Evolutionary conservation across 2,113 vertebrate species (phyloP).

Genomic region (Sorex araneus): DNA sequence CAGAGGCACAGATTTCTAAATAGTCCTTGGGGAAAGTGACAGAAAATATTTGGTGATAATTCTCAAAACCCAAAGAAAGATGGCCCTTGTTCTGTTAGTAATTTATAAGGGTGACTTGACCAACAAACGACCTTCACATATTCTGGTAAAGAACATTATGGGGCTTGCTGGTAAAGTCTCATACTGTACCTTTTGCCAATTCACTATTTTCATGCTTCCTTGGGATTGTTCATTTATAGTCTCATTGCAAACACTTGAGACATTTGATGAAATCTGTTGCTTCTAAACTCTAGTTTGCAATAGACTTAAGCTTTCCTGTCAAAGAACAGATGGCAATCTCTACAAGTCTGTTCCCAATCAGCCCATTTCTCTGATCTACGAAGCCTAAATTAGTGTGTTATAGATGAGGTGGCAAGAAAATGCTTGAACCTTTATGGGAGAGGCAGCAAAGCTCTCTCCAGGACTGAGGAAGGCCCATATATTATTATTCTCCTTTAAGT

Average conservation of each 20-base stretch:
- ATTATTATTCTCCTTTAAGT: not conserved
- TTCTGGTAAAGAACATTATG: conserved; percentile 54
- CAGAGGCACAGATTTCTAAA: not conserved
- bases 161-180: conserved; percentile 73
- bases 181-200: conserved; percentile 60
- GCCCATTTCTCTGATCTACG: conserved; percentile 54
- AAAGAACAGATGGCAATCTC: not conserved
- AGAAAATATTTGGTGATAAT: conserved; percentile 22
- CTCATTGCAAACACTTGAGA: conserved; percentile 53
- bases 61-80: conserved; percentile 20
- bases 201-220: conserved; percentile 79
- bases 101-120: conserved; percentile 28
- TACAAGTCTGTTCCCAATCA: conserved; percentile 50
- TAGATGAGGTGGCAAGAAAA: conserved; percentile 44
- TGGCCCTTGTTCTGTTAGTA: conserved; percentile 13
- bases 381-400: conserved; percentile 11
- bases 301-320: conserved; percentile 43
- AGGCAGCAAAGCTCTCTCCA: not conserved
- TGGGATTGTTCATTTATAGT: conserved; percentile 72
- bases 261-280: conserved; percentile 81
- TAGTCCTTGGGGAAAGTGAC: not conserved
- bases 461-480: not conserved
- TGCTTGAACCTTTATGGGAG: not conserved
- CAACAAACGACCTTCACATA: not conserved
- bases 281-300: conserved; percentile 76